Base-by-base conservation (phyloP, 1,140 invertebrate genomes). In the Vollenhovia emeryi region DNA sequence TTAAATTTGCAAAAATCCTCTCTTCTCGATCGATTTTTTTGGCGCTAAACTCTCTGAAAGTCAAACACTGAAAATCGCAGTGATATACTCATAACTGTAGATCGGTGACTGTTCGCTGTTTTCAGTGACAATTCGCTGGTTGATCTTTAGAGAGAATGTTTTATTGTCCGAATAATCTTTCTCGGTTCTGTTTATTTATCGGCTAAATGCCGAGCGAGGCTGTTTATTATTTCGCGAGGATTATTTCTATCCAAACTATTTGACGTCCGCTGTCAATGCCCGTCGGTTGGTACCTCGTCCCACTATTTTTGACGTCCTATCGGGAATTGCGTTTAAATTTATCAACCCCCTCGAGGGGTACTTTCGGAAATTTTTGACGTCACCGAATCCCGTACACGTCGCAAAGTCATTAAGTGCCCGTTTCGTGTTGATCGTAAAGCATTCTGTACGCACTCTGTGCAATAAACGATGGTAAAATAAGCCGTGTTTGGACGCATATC, bases 391-490 rank as follows among this genome's bases (percentile, higher is more conserved):
- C 40, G 33, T 62, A 15, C 43, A 52, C 60, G 13, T 66, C 33
- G 24, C 13, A 13, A 79, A 52, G 60, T 43, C 68, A 60, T 79
- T 68, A 68, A 79, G 75, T 79, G 75, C n/a, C n/a, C 30, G 45
- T 79, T 68, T 79, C n/a, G 45, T 52, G 30, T 55, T 66, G 33
- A 68, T 52, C 75, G 43, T 79, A 79, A 79, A 79, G 5, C 60
- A 79, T n/a, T 68, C 15, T 1, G 60, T 27, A 68, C 50, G 59
- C n/a, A 66, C 75, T 78, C 21, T 15, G 43, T 11, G 43, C 21
- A 52, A 68, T 68, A 66, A 52, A 79, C 75, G 75, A 50, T 24
- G 75, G 43, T 79, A 50, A 78, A 50, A 78, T 78, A 43, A 55
- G 57, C 45, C n/a, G 13, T 68, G 75, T 66, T 78, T 24, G 60